Conservation (phyloP, 2,888 invertebrate species). For the Ephialtes manifestator region DNA sequence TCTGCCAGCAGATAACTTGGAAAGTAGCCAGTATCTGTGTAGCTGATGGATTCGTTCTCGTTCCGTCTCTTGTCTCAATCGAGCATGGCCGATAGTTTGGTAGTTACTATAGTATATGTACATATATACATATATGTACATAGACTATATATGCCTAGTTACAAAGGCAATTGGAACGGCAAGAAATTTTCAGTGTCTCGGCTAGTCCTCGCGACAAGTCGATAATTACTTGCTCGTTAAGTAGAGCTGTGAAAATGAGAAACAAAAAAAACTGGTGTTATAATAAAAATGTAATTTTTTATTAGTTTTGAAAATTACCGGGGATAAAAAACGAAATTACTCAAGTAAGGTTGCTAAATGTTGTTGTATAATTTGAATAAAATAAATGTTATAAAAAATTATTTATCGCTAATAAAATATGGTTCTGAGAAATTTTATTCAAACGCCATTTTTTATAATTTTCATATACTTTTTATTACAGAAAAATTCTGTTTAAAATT, state of each 20-base stretch:
- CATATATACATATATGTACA: too few relatives aligned
- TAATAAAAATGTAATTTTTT: neutral
- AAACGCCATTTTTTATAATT: too few relatives aligned
- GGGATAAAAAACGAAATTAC: neutral
- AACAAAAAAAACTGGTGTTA: neutral
- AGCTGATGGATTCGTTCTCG: conserved; percentile 33
- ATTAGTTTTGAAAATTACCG: neutral
- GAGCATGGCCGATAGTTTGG: neutral
- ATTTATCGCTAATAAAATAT: too few relatives aligned
- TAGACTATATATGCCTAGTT: neutral
- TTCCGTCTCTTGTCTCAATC: conserved; percentile 42
- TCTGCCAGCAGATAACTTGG: conserved; percentile 49
- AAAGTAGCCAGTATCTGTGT: conserved; percentile 34
- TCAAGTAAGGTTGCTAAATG: neutral
- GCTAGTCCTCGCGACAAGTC: neutral
- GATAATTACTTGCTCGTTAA: conserved; percentile 26
- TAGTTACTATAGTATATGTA: neutral
- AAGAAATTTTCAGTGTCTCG: conserved; percentile 8
- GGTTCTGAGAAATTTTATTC: too few relatives aligned
- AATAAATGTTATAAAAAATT: too few relatives aligned
- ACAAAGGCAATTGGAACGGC: neutral
- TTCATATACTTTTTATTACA: too few relatives aligned
- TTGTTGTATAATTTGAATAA: neutral
- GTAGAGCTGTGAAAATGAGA: neutral
- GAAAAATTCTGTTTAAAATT: too few relatives aligned